A percentile compares a stretch with the other conserved stretches of the same genome.
Conservation (phyloP, 2,113 vertebrate genomes). For the Nothocercus julius region DNA sequence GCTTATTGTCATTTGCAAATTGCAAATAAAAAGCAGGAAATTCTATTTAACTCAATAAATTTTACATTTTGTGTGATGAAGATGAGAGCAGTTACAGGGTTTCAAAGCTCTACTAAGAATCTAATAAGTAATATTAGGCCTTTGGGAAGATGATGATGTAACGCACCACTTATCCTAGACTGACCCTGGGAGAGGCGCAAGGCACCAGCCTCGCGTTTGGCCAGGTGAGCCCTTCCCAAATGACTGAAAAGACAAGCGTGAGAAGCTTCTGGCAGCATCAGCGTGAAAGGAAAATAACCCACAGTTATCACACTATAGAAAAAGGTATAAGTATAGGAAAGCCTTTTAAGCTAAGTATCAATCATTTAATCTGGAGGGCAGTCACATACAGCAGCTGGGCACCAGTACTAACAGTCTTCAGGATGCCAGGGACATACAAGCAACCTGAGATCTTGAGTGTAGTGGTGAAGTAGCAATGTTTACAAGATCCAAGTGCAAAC, state of each 20-base stretch:
- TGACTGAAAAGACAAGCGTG: background rate
- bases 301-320: background rate
- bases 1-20: background rate
- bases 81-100: background rate
- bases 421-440: background rate
- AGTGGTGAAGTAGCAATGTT: background rate
- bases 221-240: background rate
- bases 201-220: background rate
- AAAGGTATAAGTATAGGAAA: background rate
- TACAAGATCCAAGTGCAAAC: background rate
- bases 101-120: conserved; percentile 4
- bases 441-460: background rate
- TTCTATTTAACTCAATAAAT: background rate
- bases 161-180: background rate
- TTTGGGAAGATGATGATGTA: conserved; percentile 15
- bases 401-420: background rate
- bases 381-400: background rate
- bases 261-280: background rate
- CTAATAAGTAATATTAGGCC: conserved; percentile 15
- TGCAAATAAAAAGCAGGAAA: background rate
- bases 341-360: background rate
- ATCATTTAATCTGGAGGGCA: background rate
- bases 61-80: conserved; percentile 8
- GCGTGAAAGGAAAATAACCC: background rate
- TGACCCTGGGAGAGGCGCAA: background rate